A percentile compares a stretch with the other conserved stretches of the same genome.
Evolutionary conservation across 23 tunicate genomes (phyloP).

Genomic region (Oikopleura vanhoeffeni): DNA sequence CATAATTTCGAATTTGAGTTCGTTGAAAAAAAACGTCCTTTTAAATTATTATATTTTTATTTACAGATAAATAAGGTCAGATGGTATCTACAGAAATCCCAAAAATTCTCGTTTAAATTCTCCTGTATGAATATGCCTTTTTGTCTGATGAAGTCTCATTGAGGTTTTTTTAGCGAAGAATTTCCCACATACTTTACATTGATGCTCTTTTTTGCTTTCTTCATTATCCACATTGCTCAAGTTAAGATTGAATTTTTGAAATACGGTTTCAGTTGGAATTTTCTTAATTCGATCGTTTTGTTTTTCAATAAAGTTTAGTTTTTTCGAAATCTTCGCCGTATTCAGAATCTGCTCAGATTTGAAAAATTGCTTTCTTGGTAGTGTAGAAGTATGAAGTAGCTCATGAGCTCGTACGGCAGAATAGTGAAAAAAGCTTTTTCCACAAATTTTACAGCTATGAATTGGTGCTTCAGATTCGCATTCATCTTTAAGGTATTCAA

Average conservation of each 20-base stretch:
- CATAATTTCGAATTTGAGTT: neutral
- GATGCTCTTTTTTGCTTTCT: neutral
- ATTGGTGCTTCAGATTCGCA: neutral
- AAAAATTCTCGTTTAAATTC: neutral
- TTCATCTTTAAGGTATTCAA: neutral
- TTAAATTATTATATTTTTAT: neutral
- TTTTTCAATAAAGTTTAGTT: neutral
- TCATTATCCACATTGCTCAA: neutral
- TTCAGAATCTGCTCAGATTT: neutral
- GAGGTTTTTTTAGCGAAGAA: neutral
- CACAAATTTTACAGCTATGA: neutral
- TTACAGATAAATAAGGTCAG: neutral
- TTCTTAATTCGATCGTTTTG: neutral
- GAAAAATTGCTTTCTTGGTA: neutral
- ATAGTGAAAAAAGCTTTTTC: neutral
- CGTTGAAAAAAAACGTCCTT: neutral
- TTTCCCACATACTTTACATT: neutral
- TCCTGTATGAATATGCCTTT: neutral
- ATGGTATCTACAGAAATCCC: neutral
- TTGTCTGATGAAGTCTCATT: neutral
- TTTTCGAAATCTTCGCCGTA: neutral
- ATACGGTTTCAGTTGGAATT: neutral
- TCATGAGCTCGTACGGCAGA: neutral
- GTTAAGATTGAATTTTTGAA: neutral
- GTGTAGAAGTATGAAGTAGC: constrained; percentile 4